Percentiles rank a stretch among this genome's conserved stretches.
phyloP scores from a whole-genome alignment of 2,113 vertebrate genomes.

The Cariama cristata region DNA sequence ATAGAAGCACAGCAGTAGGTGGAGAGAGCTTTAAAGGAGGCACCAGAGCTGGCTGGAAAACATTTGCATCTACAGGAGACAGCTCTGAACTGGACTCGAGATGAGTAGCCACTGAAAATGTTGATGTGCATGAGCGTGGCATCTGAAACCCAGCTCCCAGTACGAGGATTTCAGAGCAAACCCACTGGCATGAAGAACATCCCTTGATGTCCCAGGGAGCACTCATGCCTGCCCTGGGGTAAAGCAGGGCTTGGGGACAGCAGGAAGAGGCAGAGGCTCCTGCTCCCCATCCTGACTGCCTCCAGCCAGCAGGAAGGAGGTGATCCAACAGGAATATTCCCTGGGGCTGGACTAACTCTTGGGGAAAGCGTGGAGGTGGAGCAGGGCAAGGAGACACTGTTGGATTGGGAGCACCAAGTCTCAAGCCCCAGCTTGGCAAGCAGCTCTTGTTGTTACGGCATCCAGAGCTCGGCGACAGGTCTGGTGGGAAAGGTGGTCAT shows the following conservation, averaged over 20 bases:
- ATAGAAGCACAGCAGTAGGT: background rate
- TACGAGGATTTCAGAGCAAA: background rate
- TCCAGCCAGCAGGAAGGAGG: background rate
- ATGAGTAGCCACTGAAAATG: background rate
- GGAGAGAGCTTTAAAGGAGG: background rate
- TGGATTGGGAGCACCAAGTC: background rate
- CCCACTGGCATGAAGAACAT: background rate
- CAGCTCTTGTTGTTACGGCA: background rate
- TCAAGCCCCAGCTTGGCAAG: rapidly evolving
- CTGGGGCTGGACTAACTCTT: background rate
- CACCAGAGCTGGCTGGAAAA: background rate
- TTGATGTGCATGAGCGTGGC: rapidly evolving
- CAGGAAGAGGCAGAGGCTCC: background rate
- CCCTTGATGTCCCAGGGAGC: background rate
- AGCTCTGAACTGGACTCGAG: background rate
- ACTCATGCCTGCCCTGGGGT: background rate
- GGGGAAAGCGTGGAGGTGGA: background rate
- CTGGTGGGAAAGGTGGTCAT: rapidly evolving
- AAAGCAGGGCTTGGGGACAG: background rate
- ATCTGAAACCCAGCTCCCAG: background rate
- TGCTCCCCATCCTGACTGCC: background rate
- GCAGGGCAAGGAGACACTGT: background rate
- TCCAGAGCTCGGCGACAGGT: background rate
- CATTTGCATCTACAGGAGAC: background rate
- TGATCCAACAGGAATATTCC: background rate